Base-by-base conservation (phyloP, 1,140 invertebrate genomes). In the Lordiphosa collinella region DNA sequence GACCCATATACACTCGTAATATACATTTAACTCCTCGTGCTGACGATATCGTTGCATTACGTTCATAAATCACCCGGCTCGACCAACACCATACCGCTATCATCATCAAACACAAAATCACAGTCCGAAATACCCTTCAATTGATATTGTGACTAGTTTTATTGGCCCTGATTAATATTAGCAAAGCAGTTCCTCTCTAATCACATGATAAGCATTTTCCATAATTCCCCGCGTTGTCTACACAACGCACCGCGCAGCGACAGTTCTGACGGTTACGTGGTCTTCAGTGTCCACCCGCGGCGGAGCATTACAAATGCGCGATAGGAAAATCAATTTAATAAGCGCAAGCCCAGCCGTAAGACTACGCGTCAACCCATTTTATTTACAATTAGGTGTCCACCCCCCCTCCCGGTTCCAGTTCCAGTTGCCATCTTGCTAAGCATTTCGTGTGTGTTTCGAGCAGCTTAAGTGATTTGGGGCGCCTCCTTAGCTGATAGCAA, bases 381-480 rank as follows among this genome's bases (percentile, higher is more conserved):
- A 82, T 82, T 72, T 82, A 82, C 78, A 82, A 82, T 82, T 84
- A 72, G 78, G 69, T 59, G 72, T 76, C 56, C 12, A 32, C n/a
- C 31, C 9, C 35, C 11, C 1, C 7, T 11, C 25, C 14, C 44
- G 6, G 11, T 13, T 4, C 18, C 18, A 18, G 16, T 18, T 6
- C 18, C 18, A 6, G 18, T 5, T 18, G 5, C 9, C 22, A 4
- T 6, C 49, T n/a, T 7, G 35, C 46, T 25, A 10, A 22, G 14
- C 29, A n/a, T 41, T 59, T 18, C 35, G 32, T 51, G 55, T 49
- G 41, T 61, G 62, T 62, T 59, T 35, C 44, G 64, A 65, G 59
- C 79, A 84, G 78, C 78, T 82, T 82, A 82, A 82, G 78, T 82
- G 78, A 82, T 82, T 82, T 82, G 78, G 78, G 79, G 78, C 78